These are phyloP conservation scores for Latrodectus hesperus DNA, from an alignment of 2,888 invertebrate species.

Conservation along the genomic window DNA sequence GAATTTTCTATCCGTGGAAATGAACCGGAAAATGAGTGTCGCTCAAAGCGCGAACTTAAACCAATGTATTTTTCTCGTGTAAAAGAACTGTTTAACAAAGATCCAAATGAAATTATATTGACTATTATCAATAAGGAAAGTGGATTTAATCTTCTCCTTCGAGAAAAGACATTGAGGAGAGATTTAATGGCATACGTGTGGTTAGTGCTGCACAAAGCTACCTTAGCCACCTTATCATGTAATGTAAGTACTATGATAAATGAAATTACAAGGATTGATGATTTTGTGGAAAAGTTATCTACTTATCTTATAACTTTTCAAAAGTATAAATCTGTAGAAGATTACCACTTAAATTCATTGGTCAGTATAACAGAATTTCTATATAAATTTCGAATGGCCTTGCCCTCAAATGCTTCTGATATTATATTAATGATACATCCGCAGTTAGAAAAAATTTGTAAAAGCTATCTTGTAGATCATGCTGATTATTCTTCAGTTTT, in stretches of 20 bases:
- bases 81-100: not conserved
- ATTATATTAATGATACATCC: constrained; percentile 37
- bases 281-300: constrained; percentile 21
- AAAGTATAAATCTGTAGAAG: not conserved
- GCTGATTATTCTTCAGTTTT: not conserved
- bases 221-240: not conserved
- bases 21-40: not conserved
- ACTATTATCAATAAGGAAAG: not conserved
- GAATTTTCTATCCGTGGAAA: no score
- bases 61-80: not conserved
- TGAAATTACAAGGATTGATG: not conserved
- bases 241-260: constrained; percentile 20
- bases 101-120: constrained; percentile 26
- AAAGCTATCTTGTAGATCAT: not conserved
- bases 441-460: constrained; percentile 15
- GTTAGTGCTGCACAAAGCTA: constrained; percentile 28
- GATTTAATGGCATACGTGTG: constrained; percentile 20
- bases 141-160: constrained; percentile 2
- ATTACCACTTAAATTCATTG: constrained; percentile 42
- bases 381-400: constrained; percentile 19
- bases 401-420: constrained; percentile 47
- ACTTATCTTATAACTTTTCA: constrained; percentile 44
- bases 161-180: not conserved
- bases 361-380: constrained; percentile 38
- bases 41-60: constrained; percentile 8